A percentile compares a stretch with the other conserved stretches of the same genome.
phyloP scores from a whole-genome alignment of 2,797 vertebrate genomes.

The Danionella dracula region DNA sequence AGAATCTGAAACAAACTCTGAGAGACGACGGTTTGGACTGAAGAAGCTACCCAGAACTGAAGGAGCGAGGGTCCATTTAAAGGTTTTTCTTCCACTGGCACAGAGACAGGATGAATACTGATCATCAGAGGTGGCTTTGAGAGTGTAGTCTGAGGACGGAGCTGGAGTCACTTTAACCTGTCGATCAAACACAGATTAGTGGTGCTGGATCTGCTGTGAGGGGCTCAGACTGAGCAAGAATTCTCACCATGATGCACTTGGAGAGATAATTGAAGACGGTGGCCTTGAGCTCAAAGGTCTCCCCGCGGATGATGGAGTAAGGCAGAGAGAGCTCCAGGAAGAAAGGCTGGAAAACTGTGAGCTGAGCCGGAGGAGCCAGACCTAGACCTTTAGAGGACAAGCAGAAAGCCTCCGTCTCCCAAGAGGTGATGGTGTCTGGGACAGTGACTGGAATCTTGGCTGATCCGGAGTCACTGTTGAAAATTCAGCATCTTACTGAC shows the following conservation, averaged over 20 bases:
- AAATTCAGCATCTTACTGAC: not conserved
- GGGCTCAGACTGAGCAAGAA: not conserved
- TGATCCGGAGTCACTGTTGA: slow-evolving; percentile 55
- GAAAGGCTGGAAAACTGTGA: slow-evolving; percentile 67
- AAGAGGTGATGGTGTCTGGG: slow-evolving; percentile 72
- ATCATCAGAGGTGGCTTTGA: slow-evolving; percentile 42
- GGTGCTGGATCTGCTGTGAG: not conserved
- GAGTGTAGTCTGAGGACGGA: slow-evolving; percentile 48
- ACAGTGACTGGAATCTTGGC: slow-evolving; percentile 47
- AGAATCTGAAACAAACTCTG: not conserved
- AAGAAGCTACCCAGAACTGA: not conserved
- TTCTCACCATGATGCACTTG: slow-evolving; percentile 58
- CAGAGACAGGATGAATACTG: slow-evolving; percentile 61
- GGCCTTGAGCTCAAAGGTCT: slow-evolving; percentile 62
- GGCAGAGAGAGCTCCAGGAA: slow-evolving; percentile 61
- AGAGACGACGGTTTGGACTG: not conserved
- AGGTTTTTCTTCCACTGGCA: slow-evolving; percentile 33
- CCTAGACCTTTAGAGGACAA: slow-evolving; percentile 48
- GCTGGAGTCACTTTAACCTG: slow-evolving; percentile 58
- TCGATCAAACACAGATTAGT: not conserved
- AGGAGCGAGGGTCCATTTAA: slow-evolving; percentile 16
- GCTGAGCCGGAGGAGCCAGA: slow-evolving; percentile 40
- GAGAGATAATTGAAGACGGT: slow-evolving; percentile 58
- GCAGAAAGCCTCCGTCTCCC: slow-evolving; percentile 70
- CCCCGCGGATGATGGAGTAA: slow-evolving; percentile 63